These are phyloP conservation scores for Horisme vitalbata DNA, from an alignment of 2,888 invertebrate species.

Conservation along the genomic window DNA sequence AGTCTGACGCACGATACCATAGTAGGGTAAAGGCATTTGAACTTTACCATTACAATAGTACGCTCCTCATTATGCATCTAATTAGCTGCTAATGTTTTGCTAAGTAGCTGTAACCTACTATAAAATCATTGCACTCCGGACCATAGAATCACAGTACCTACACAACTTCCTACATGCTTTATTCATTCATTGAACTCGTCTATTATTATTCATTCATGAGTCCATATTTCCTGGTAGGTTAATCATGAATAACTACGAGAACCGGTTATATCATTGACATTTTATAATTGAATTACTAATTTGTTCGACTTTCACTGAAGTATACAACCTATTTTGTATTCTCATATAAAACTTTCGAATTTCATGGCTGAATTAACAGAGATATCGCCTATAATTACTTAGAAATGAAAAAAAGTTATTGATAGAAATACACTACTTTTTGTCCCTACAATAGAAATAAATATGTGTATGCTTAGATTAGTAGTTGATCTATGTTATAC, in stretches of 20 bases:
- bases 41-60: constrained; percentile 40
- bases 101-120: constrained; percentile 42
- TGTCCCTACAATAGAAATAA: too few species aligned
- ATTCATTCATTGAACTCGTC: constrained; percentile 13
- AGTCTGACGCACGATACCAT: constrained; percentile 55
- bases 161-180: neutral
- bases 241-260: constrained; percentile 11
- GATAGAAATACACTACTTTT: too few species aligned
- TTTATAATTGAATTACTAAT: neutral
- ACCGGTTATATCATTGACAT: neutral
- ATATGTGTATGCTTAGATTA: too few species aligned
- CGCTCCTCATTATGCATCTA: constrained; percentile 41
- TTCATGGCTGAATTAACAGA: constrained; percentile 5
- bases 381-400: neutral
- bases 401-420: too few species aligned
- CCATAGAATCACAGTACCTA: neutral
- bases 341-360: constrained; percentile 11
- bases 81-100: constrained; percentile 48
- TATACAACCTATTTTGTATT: neutral
- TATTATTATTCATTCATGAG: constrained; percentile 15
- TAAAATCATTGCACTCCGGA: constrained; percentile 16
- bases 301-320: constrained; percentile 2
- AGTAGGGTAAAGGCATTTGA: constrained; percentile 69
- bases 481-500: too few species aligned
- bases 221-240: constrained; percentile 9